Evolutionary conservation across 2,888 invertebrate species (phyloP).

Genomic region (Pemphredon lugubris): DNA sequence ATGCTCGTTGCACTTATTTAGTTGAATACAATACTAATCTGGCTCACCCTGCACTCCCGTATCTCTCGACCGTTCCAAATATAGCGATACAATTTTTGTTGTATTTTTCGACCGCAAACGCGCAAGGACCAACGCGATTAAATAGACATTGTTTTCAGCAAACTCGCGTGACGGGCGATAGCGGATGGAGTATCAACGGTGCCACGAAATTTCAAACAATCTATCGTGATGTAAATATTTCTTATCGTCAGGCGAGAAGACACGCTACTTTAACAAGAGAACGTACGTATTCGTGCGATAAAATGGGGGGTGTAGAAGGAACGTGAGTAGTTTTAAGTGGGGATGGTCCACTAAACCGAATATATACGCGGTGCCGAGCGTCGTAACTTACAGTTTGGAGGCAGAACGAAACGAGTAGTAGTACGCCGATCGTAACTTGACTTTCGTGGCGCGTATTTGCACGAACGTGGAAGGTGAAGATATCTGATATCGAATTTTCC

Average conservation of each 20-base stretch:
- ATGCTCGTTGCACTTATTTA: too few relatives aligned
- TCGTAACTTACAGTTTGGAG: slow-evolving; percentile 34
- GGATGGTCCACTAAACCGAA: slow-evolving; percentile 15
- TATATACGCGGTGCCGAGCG: slow-evolving; percentile 37
- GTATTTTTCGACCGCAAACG: too few relatives aligned
- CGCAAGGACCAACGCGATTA: too few relatives aligned
- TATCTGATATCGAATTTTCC: too few relatives aligned
- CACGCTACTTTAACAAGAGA: slow-evolving; percentile 8
- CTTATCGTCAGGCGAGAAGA: not conserved
- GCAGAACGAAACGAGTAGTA: slow-evolving; percentile 21
- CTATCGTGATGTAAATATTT: slow-evolving; percentile 3
- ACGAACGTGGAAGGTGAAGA: not conserved
- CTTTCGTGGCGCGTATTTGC: not conserved
- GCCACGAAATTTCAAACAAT: not conserved
- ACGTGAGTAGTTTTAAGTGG: slow-evolving; percentile 14
- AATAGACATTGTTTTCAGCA: not conserved
- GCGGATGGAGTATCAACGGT: not conserved
- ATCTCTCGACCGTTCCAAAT: too few relatives aligned
- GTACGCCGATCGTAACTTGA: not conserved
- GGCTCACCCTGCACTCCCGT: too few relatives aligned
- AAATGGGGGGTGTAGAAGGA: slow-evolving; percentile 35
- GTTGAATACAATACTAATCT: too few relatives aligned
- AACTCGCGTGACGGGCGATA: not conserved
- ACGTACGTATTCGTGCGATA: slow-evolving; percentile 17
- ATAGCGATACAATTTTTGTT: too few relatives aligned